phyloP scores from a whole-genome alignment of 2,888 invertebrate species.

The Patella ulyssiponensis region DNA sequence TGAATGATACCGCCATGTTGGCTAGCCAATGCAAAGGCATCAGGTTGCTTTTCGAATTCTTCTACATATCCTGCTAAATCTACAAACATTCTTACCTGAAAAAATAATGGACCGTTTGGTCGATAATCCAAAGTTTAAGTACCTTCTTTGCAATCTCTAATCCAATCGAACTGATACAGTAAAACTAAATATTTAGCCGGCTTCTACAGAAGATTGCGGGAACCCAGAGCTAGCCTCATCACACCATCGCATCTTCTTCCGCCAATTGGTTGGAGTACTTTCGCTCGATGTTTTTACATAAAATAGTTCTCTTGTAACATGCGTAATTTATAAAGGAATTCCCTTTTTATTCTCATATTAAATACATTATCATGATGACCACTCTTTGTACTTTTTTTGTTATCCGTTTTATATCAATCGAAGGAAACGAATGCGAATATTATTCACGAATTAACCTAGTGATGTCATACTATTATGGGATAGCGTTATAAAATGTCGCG shows the following conservation, averaged over 20 bases:
- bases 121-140: background rate
- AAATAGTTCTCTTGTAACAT: background rate
- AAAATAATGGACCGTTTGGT: conserved; percentile 9
- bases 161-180: conserved; percentile 2
- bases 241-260: conserved; percentile 21
- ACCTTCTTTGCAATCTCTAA: background rate
- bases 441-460: conserved; percentile 10
- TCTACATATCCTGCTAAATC: background rate
- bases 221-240: conserved; percentile 60
- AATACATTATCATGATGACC: no score
- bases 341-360: no score
- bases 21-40: background rate
- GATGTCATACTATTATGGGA: conserved; percentile 44
- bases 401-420: no score
- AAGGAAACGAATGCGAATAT: no score
- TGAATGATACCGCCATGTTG: background rate
- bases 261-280: background rate
- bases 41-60: conserved; percentile 7
- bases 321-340: no score
- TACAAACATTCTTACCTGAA: background rate
- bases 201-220: conserved; percentile 55
- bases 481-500: background rate
- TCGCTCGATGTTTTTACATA: background rate
- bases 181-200: conserved; percentile 5
- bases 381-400: no score